phyloP scores from a whole-genome alignment of 2,888 invertebrate species.

The Hirtodrosophila duncani region DNA sequence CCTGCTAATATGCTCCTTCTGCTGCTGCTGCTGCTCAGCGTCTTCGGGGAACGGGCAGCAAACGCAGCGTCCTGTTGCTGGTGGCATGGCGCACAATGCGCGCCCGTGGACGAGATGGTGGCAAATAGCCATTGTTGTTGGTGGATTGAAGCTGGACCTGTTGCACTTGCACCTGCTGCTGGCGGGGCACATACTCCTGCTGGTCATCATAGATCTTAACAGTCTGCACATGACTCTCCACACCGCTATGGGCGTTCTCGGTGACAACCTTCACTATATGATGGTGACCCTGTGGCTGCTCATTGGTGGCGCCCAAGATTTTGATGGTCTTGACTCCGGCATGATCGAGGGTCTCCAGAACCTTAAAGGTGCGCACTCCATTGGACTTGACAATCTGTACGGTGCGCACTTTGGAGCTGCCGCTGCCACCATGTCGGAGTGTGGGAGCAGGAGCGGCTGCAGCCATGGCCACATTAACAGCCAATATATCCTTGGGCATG shows the following conservation, averaged over 20 bases:
- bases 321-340: slow-evolving; percentile 74
- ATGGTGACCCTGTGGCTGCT: slow-evolving; percentile 68
- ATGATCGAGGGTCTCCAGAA: slow-evolving; percentile 67
- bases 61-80: slow-evolving; percentile 30
- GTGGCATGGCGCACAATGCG: slow-evolving; percentile 36
- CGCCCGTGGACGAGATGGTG: slow-evolving; percentile 50
- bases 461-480: slow-evolving; percentile 54
- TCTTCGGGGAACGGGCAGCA: slow-evolving; percentile 35
- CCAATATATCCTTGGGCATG: slow-evolving; percentile 66
- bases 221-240: slow-evolving; percentile 63
- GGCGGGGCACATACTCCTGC: slow-evolving; percentile 25
- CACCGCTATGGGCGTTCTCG: slow-evolving; percentile 43
- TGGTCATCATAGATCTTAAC: slow-evolving; percentile 71
- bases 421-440: too few species aligned
- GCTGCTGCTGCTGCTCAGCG: not conserved
- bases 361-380: slow-evolving; percentile 64
- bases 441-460: slow-evolving; percentile 26
- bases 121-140: slow-evolving; percentile 33
- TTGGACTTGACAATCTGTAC: slow-evolving; percentile 70
- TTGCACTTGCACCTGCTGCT: slow-evolving; percentile 31
- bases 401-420: slow-evolving; percentile 66
- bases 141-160: not conserved
- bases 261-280: slow-evolving; percentile 67
- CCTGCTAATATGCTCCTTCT: not conserved
- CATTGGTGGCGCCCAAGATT: slow-evolving; percentile 67